phyloP scores from a whole-genome alignment of 2,113 vertebrate species.

The Rhinopomastus cyanomelas region DNA sequence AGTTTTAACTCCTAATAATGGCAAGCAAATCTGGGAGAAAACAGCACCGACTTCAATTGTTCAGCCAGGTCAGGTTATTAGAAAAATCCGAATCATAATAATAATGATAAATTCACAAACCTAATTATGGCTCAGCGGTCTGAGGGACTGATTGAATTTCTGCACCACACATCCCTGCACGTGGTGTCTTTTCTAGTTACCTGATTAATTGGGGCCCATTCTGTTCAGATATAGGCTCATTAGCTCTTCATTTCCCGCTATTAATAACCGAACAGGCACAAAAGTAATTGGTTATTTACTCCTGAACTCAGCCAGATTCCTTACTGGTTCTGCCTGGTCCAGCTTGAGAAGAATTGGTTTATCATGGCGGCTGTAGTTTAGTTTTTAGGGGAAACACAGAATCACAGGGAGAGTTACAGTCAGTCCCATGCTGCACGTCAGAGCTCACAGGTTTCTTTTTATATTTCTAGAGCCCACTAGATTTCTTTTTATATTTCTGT shows the following conservation, averaged over 20 bases:
- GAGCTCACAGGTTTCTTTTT: not conserved
- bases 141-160: not conserved
- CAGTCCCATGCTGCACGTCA: not conserved
- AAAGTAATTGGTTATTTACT: not conserved
- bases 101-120: not conserved
- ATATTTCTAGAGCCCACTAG: too few relatives aligned
- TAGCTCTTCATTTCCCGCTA: not conserved
- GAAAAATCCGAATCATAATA: not conserved
- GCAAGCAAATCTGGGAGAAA: slow-evolving; percentile 21
- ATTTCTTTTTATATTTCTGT: too few relatives aligned
- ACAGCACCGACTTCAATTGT: not conserved
- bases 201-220: not conserved
- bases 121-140: not conserved
- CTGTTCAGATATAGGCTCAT: not conserved
- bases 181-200: not conserved
- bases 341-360: not conserved
- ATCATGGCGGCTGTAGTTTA: not conserved
- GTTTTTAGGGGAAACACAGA: not conserved
- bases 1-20: slow-evolving; percentile 3
- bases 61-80: not conserved
- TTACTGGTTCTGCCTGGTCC: not conserved
- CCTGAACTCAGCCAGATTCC: not conserved
- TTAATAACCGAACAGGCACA: not conserved
- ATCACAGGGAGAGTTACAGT: not conserved
- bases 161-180: not conserved